Evolutionary conservation across 2,113 vertebrate genomes (phyloP).

Genomic region (Perca schrenkii): DNA sequence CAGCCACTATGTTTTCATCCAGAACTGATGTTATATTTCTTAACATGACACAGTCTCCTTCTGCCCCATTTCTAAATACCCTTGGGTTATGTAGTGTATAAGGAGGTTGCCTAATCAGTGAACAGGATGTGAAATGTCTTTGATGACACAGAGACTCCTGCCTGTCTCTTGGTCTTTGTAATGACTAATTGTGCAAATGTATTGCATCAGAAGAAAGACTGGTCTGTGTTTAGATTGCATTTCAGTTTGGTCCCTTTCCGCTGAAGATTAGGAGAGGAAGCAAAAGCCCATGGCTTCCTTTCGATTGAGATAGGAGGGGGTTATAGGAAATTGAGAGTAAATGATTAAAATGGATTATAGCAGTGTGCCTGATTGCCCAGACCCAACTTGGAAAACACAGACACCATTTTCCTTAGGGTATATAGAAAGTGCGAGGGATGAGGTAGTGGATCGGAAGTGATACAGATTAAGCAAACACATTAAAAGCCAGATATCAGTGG

Average conservation of each 20-base stretch:
- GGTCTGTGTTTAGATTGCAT: constrained; percentile 61
- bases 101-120: constrained; percentile 66
- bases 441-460: constrained; percentile 48
- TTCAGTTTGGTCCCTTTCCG: constrained; percentile 54
- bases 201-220: constrained; percentile 44
- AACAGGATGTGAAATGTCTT: constrained; percentile 58
- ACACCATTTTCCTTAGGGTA: constrained; percentile 31
- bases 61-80: constrained; percentile 53
- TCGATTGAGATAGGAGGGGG: constrained; percentile 24
- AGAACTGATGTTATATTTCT: constrained; percentile 24
- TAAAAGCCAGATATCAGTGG: constrained; percentile 40
- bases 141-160: constrained; percentile 56
- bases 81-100: constrained; percentile 8
- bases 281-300: constrained; percentile 27
- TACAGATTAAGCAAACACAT: constrained; percentile 60
- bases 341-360: constrained; percentile 71
- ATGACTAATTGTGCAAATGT: constrained; percentile 47
- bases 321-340: constrained; percentile 61
- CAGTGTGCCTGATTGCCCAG: constrained; percentile 42
- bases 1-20: constrained; percentile 12
- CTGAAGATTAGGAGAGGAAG: constrained; percentile 63
- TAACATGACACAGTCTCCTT: constrained; percentile 37
- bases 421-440: constrained; percentile 2
- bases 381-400: constrained; percentile 11
- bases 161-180: constrained; percentile 22